Percentiles rank a stretch among this genome's conserved stretches.
Evolutionary conservation across 2,113 vertebrate genomes (phyloP).

Genomic region (Burhinus bistriatus): DNA sequence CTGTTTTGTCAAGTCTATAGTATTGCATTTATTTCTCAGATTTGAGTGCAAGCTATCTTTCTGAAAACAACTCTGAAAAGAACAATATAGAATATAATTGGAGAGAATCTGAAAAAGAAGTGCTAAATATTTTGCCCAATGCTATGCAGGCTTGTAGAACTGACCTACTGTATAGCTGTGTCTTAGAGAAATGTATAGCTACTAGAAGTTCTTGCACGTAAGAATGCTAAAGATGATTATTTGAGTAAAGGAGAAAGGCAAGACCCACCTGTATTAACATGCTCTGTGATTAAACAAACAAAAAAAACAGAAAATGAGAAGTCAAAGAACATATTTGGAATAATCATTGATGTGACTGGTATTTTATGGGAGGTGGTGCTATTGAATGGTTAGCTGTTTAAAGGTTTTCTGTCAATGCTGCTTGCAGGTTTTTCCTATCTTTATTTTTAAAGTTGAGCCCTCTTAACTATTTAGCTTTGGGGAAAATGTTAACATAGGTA

Average conservation of each 20-base stretch:
- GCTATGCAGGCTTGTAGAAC: not conserved
- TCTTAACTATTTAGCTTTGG: not conserved
- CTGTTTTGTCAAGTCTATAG: not conserved
- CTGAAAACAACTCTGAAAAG: not conserved
- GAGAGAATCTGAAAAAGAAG: not conserved
- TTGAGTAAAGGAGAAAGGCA: not conserved
- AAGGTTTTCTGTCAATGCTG: not conserved
- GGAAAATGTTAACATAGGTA: not conserved
- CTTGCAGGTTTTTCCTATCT: not conserved
- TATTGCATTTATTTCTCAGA: not conserved
- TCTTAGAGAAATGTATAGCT: not conserved
- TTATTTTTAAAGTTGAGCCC: not conserved
- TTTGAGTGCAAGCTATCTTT: not conserved
- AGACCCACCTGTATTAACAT: not conserved
- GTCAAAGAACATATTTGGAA: not conserved
- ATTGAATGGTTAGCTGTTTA: not conserved
- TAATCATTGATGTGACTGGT: not conserved
- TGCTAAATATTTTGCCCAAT: not conserved
- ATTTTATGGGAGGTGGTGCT: not conserved
- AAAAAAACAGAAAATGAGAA: not conserved
- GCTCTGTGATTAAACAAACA: not conserved
- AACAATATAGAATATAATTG: not conserved
- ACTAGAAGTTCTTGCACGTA: not conserved
- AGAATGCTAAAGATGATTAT: not conserved
- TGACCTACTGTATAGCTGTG: not conserved